Evolutionary conservation across 1,140 invertebrate species (phyloP).

Genomic region (Oncopodura yosiiana): DNA sequence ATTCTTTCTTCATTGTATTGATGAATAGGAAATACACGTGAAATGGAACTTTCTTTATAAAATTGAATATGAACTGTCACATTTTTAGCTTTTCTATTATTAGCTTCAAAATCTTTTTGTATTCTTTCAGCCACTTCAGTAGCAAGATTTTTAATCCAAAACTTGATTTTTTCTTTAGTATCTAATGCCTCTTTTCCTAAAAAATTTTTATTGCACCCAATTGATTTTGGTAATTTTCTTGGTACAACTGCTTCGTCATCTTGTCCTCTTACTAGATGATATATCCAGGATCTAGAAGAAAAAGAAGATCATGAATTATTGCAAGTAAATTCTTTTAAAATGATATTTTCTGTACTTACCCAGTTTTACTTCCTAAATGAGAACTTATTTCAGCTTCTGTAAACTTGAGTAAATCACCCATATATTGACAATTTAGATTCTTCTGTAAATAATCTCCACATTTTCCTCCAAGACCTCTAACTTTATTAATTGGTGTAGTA

Average conservation of each 20-base stretch:
- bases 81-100: slow-evolving; percentile 26
- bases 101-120: slow-evolving; percentile 58
- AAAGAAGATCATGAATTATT: background rate
- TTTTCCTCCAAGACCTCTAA: slow-evolving; percentile 79
- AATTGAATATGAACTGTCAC: slow-evolving; percentile 29
- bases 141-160: slow-evolving; percentile 71
- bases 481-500: slow-evolving; percentile 62
- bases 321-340: background rate
- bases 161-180: slow-evolving; percentile 53
- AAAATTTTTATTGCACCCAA: slow-evolving; percentile 92
- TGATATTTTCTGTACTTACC: slow-evolving; percentile 52
- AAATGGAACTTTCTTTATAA: slow-evolving; percentile 18
- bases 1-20: slow-evolving; percentile 23
- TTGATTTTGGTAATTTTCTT: slow-evolving; percentile 78
- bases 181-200: slow-evolving; percentile 65
- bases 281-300: slow-evolving; percentile 63
- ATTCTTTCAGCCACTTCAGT: slow-evolving; percentile 75
- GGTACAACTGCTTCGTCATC: slow-evolving; percentile 75
- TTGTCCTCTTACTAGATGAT: slow-evolving; percentile 74
- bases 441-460: slow-evolving; percentile 65
- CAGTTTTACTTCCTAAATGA: slow-evolving; percentile 73
- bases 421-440: slow-evolving; percentile 60
- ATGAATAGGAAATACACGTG: slow-evolving; percentile 16
- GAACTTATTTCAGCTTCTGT: slow-evolving; percentile 56
- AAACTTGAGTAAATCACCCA: slow-evolving; percentile 64